phyloP scores from a whole-genome alignment of 2,113 vertebrate genomes.

The Chrysemys picta region DNA sequence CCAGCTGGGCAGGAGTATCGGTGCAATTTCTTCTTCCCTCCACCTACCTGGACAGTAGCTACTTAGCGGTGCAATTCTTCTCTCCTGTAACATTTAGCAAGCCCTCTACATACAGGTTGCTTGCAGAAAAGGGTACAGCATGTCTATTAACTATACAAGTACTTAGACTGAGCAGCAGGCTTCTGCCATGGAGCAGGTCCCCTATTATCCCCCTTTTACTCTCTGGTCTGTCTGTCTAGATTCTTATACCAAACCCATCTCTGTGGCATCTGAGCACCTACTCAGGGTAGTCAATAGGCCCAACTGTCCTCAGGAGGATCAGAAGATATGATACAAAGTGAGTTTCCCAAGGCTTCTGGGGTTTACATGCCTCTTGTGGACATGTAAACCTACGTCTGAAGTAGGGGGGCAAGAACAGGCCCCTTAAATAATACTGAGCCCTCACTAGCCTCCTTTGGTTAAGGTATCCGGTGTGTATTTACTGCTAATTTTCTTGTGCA shows the following conservation, averaged over 20 bases:
- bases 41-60: neutral
- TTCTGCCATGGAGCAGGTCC: neutral
- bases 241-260: rapidly evolving
- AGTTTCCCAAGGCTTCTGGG: neutral
- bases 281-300: neutral
- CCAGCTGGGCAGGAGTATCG: neutral
- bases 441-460: slow-evolving; percentile 21
- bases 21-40: neutral
- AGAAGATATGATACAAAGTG: neutral
- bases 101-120: neutral
- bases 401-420: neutral
- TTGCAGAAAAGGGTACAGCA: neutral
- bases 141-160: neutral
- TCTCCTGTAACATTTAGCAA: neutral
- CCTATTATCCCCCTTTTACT: neutral
- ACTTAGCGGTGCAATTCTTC: slow-evolving; percentile 35
- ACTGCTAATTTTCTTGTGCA: slow-evolving; percentile 22
- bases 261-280: neutral
- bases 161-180: neutral
- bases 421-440: neutral
- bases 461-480: slow-evolving; percentile 66
- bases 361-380: neutral
- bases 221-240: neutral
- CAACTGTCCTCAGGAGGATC: neutral
- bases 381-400: neutral